Conservation (phyloP, 2,113 vertebrate species). For the Scytalopus superciliaris region DNA sequence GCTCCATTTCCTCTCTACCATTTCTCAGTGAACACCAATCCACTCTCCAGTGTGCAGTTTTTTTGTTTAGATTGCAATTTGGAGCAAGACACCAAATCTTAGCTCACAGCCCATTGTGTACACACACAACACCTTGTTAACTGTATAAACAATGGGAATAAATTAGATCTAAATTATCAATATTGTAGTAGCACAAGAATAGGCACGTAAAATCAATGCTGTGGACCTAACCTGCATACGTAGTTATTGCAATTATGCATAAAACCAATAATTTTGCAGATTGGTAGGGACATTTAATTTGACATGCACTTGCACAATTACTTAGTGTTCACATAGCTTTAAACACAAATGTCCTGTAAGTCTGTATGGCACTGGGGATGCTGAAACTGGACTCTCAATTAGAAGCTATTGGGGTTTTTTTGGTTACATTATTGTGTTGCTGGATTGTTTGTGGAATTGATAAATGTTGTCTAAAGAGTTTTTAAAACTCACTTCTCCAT, state of each 20-base stretch:
- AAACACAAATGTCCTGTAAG: not conserved
- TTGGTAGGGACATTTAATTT: not conserved
- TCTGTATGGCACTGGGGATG: not conserved
- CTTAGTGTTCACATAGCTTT: not conserved
- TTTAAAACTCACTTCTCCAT: not conserved
- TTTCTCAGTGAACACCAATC: not conserved
- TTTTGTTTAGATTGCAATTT: not conserved
- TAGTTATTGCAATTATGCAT: constrained; percentile 10
- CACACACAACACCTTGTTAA: not conserved
- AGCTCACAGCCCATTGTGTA: not conserved
- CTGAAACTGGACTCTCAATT: not conserved
- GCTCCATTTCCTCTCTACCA: not conserved
- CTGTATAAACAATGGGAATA: not conserved
- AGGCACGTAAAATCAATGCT: not conserved
- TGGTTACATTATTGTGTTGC: not conserved
- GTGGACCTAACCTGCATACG: not conserved
- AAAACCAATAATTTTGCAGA: not conserved
- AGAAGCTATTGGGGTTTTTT: not conserved
- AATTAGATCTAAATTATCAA: not conserved
- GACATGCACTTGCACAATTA: not conserved
- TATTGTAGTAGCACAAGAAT: not conserved
- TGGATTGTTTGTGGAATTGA: not conserved
- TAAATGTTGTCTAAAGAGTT: not conserved
- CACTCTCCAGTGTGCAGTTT: not conserved
- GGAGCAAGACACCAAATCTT: not conserved